phyloP scores from a whole-genome alignment of 2,888 invertebrate species.

The Synanthedon tipuliformis region DNA sequence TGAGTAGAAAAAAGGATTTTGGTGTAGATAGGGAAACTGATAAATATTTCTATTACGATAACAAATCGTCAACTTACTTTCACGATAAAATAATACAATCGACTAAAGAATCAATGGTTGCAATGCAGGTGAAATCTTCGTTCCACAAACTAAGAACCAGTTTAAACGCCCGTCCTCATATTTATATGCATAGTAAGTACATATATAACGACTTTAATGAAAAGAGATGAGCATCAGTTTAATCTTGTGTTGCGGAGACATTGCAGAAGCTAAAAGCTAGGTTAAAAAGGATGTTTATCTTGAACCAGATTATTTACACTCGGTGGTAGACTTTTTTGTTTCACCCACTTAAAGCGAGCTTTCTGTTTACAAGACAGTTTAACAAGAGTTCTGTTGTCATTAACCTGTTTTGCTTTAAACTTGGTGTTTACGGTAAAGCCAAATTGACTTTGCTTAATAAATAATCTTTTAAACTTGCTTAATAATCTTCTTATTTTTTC shows the following conservation, averaged over 20 bases:
- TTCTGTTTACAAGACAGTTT: background rate
- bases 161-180: conserved; percentile 9
- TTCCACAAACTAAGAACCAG: conserved; percentile 43
- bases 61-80: background rate
- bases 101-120: background rate
- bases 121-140: conserved; percentile 46
- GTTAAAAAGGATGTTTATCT: conserved; percentile 16
- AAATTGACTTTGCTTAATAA: background rate
- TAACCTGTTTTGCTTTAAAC: conserved; percentile 11
- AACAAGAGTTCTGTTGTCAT: conserved; percentile 17
- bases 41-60: background rate
- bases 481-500: no score
- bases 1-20: no score
- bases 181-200: conserved; percentile 16
- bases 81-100: background rate
- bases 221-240: conserved; percentile 19
- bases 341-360: conserved; percentile 5
- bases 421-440: conserved; percentile 19
- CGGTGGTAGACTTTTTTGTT: conserved; percentile 15
- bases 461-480: no score
- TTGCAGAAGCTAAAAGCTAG: conserved; percentile 12
- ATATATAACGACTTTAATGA: conserved; percentile 8
- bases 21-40: no score
- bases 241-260: conserved; percentile 13
- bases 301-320: background rate